phyloP scores from a whole-genome alignment of 2,888 invertebrate species.

The Perithous albicinctus region DNA sequence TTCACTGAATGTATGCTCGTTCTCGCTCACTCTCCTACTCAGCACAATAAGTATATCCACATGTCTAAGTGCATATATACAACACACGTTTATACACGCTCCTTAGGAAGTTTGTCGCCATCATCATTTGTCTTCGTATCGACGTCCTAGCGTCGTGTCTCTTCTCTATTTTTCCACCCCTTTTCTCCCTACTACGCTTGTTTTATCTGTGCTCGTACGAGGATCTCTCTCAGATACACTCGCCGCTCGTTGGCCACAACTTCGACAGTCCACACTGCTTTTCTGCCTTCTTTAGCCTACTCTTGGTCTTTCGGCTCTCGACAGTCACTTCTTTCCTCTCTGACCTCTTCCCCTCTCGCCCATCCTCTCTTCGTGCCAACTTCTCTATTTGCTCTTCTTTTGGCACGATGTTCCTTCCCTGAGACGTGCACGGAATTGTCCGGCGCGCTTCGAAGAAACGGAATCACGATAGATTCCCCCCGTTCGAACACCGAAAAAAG shows the following conservation, averaged over 20 bases:
- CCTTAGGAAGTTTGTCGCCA: conserved; percentile 73
- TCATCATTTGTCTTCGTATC: conserved; percentile 74
- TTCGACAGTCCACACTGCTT: conserved; percentile 31
- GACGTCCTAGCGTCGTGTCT: conserved; percentile 57
- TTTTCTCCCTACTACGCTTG: conserved; percentile 3
- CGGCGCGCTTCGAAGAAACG: conserved; percentile 41
- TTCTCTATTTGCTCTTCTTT: conserved; percentile 61
- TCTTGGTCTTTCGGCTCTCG: conserved; percentile 39
- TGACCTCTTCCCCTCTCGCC: conserved; percentile 17
- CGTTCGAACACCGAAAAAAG: conserved; percentile 23
- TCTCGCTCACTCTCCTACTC: conserved; percentile 39
- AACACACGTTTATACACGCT: conserved; percentile 42
- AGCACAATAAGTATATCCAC: conserved; percentile 26
- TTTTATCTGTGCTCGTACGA: neutral
- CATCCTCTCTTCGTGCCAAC: conserved; percentile 29
- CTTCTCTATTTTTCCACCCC: conserved; percentile 17
- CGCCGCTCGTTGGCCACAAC: conserved; percentile 39
- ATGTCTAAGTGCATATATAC: conserved; percentile 24
- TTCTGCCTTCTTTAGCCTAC: conserved; percentile 32
- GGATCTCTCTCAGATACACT: conserved; percentile 31
- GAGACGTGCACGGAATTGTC: conserved; percentile 72
- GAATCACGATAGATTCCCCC: conserved; percentile 32
- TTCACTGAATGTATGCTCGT: too few species aligned
- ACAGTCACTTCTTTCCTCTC: conserved; percentile 37
- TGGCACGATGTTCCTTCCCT: conserved; percentile 65